Conservation (phyloP, 2,888 invertebrate genomes). For the Vanessa cardui region DNA sequence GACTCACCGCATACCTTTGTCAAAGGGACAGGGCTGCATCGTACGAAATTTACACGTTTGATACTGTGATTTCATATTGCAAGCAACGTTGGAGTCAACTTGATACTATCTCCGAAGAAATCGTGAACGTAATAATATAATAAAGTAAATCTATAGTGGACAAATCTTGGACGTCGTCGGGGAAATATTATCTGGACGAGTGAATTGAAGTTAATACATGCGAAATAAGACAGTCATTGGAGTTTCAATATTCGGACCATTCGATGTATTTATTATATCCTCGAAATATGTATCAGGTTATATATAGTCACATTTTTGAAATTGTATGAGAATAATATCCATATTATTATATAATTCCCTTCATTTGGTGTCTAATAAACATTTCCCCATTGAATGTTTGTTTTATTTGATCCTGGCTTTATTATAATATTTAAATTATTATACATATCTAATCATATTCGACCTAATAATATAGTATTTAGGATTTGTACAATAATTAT, state of each 20-base stretch:
- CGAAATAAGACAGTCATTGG: constrained; percentile 10
- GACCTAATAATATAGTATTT: constrained; percentile 57
- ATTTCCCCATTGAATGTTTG: constrained; percentile 54
- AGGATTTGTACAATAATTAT: constrained; percentile 57
- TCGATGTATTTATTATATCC: constrained; percentile 14
- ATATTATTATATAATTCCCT: constrained; percentile 48
- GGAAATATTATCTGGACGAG: constrained; percentile 14
- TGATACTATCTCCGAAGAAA: constrained; percentile 20
- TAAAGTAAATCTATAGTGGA: constrained; percentile 11
- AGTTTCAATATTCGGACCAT: constrained; percentile 15
- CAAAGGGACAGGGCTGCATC: constrained; percentile 25
- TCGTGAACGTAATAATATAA: constrained; percentile 20
- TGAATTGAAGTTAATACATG: constrained; percentile 7
- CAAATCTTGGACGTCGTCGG: constrained; percentile 14
- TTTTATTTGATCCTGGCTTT: constrained; percentile 33
- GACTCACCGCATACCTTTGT: constrained; percentile 23
- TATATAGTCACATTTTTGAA: constrained; percentile 33
- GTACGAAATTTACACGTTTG: constrained; percentile 9
- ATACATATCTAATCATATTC: constrained; percentile 44
- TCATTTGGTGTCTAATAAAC: constrained; percentile 74
- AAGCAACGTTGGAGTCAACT: constrained; percentile 13
- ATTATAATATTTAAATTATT: constrained; percentile 2
- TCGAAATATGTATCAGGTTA: constrained; percentile 27
- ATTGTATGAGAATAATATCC: constrained; percentile 36
- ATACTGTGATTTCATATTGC: constrained; percentile 5